Evolutionary conservation across 1,140 invertebrate species (phyloP), one percentile per base, ranked within the genome.

Genomic region (Drosophila pectinifera): DNA sequence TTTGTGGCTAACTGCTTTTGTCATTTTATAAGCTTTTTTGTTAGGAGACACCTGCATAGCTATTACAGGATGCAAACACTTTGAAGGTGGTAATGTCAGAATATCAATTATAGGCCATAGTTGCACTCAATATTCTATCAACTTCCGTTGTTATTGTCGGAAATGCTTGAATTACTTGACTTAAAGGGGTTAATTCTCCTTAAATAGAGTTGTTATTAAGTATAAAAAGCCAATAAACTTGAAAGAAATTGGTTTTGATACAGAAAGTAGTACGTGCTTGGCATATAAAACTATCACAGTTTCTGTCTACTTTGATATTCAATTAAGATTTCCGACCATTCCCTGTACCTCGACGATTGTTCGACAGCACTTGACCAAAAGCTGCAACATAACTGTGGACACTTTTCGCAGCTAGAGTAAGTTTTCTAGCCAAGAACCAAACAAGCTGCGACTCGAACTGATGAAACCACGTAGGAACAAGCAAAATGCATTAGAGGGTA

Each of bases 401-500:
- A 46, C 51, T 46, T 39, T 69, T 34, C 5, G 26, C 49, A 70
- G 31, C 49, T 36, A 0, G 13, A 53, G 5, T 65, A 70, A 70
- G 64, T 70, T 70, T 70, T 16, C 53, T 18, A 28, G 67, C 48
- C 49, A 70, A 70, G 51, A 57, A 39, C 64, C 36, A 57, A 69
- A 56, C 45, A 63, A 74, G 72, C 59, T 54, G 49, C 69, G 69
- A 49, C 34, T 43, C 28, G 49, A 48, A 56, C 41, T 76, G 61
- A 67, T 59, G 58, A 63, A 74, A 55, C 70, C 81, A 85, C 67
- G 78, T 57, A 59, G 61, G 42, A 49, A 86, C 82, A 86, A 86
- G 83, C 57, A 86, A 86, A 86, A 59, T 86, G 82, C 82, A 86
- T 86, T 86, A 86, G 82, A 67, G 26, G 36, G 56, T 42, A 39